Evolutionary conservation across 1,140 invertebrate species (phyloP), one percentile per base, ranked within the genome.

Genomic region (Drosophila bocqueti): DNA sequence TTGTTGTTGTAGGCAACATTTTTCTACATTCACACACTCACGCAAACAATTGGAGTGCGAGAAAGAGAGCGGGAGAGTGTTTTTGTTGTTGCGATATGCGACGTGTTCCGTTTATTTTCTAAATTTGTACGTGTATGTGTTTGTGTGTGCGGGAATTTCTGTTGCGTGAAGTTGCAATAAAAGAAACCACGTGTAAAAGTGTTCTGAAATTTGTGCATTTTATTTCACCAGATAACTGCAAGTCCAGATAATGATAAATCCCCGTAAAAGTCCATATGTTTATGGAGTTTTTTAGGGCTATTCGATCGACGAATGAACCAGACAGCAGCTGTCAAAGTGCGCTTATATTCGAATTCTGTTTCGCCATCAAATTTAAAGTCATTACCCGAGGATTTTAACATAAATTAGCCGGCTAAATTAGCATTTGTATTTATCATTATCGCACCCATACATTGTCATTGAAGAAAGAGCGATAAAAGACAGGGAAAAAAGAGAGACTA

Each of bases 81-180:
- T 76, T 62, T 69, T 68, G 49, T 43, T 71, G 62, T 54, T 71
- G 63, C 21, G 47, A 34, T 50, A 40, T 42, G 52, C 24, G 80
- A 83, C 80, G 80, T 82, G 80, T 78, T 83, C 60, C 74, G 67
- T 83, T 81, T 82, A 55, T 83, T 46, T 63, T 63, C 5, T 66
- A 31, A 36, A 58, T 58, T 66, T 47, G 43, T 63, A 46, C 16
- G 11, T 61, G 47, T 49, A 46, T 71, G 45, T 49, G 58, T 81
- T 59, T 63, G 62, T 72, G 65, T 34, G 50, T 83, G 61, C 36
- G 76, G 81, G 81, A 83, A 83, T 83, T 80, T 83, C 42, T 66
- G 76, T 76, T 80, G 71, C 81, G 81, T 83, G 81, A 83, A 83
- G 81, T 83, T 83, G 81, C 81, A 83, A 62, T 84, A 43, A 42